Percentiles rank a stretch among this genome's conserved stretches.
phyloP scores from a whole-genome alignment of 2,113 vertebrate species.

The Salvelinus fontinalis region DNA sequence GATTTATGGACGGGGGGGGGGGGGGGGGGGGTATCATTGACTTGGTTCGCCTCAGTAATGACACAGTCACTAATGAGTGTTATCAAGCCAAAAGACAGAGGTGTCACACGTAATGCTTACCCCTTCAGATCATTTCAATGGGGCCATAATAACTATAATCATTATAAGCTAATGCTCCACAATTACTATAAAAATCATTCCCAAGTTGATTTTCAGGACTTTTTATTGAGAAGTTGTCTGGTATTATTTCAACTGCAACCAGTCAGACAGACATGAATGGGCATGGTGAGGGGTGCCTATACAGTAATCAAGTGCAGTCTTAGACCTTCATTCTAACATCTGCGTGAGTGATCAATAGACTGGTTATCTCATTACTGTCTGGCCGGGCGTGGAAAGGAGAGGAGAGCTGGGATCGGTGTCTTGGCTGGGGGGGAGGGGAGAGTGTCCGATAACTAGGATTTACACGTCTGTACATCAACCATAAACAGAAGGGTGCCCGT shows the following conservation, averaged over 20 bases:
- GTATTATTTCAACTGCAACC: too few species aligned
- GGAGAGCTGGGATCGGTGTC: constrained; percentile 3
- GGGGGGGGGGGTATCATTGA: neutral
- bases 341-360: constrained; percentile 43
- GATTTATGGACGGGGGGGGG: constrained; percentile 33
- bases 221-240: too few species aligned
- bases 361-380: constrained; percentile 54
- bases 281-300: constrained; percentile 14
- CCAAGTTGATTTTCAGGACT: neutral
- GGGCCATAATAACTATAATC: constrained; percentile 2
- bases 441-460: neutral
- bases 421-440: constrained; percentile 9
- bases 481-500: neutral
- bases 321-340: constrained; percentile 45
- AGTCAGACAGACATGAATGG: constrained; percentile 40
- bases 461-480: neutral
- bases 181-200: neutral
- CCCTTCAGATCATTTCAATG: constrained; percentile 8
- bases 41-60: constrained; percentile 11
- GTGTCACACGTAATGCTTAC: constrained; percentile 15
- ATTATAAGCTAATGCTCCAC: constrained; percentile 7
- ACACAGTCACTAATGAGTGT: constrained; percentile 11
- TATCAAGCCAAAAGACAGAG: neutral
- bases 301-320: constrained; percentile 42
- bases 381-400: constrained; percentile 1